Percentiles rank a stretch among this genome's conserved stretches.
These are phyloP conservation scores for Holcopasites calliopsidis DNA, from an alignment of 1,140 invertebrate genomes.

Conservation along the genomic window DNA sequence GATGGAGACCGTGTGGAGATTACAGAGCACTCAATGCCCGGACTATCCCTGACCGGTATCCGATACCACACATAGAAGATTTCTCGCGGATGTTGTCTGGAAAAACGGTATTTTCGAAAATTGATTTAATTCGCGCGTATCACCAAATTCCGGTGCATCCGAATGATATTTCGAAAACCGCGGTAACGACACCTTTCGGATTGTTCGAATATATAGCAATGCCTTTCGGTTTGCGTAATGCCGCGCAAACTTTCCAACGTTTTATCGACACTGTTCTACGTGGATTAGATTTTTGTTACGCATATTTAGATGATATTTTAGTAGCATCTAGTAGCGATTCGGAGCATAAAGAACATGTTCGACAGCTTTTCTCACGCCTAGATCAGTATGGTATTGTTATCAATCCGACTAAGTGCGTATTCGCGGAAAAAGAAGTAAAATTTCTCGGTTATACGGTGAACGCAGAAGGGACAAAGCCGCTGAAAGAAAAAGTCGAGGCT, in stretches of 20 bases:
- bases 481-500: no score
- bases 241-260: no score
- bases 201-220: not conserved
- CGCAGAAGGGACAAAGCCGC: no score
- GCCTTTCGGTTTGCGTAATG: not conserved
- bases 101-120: not conserved
- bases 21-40: not conserved
- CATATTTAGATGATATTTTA: no score
- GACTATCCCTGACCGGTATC: not conserved
- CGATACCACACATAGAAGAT: constrained; percentile 3
- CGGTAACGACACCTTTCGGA: not conserved
- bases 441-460: no score
- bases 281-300: no score
- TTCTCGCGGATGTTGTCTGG: not conserved
- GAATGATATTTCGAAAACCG: not conserved
- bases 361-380: no score
- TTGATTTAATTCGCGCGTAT: not conserved
- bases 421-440: no score
- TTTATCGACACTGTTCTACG: not conserved
- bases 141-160: not conserved
- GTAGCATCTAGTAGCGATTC: no score
- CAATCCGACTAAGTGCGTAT: no score
- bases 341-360: no score
- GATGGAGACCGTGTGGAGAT: not conserved
- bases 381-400: no score